Evolutionary conservation across 2,113 vertebrate species (phyloP), one percentile per base, ranked within the genome.

Genomic region (Macaca nemestrina): DNA sequence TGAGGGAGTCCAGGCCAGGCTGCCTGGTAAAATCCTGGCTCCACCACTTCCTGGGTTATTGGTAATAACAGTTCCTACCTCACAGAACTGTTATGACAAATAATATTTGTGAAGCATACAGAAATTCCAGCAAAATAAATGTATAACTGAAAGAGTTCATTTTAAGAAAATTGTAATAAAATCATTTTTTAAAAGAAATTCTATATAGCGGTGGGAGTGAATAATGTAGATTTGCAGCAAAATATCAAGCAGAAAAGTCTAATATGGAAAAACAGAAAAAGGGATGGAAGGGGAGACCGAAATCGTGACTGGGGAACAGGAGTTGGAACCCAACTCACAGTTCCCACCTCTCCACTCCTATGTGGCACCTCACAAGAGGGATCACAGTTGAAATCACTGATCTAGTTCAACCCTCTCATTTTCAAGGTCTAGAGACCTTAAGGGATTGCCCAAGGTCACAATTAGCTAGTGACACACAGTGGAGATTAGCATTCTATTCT

Each of bases 141-240:
- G 70, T n/a, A 30, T 48, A 88, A 57, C 8, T 32, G 27, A 81
- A 76, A 83, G 50, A 81, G 30, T 87, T 70, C 50, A 59, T 38
- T 52, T 87, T 67, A 83, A 55, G 14, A 68, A 93, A 92, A 57
- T 25, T n/a, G 50, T 27, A 27, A 20, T 57, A 93, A 93, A 78
- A 80, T 55, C 52, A 86, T 23, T 59, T 13, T 80, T 89, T 48
- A 86, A 94, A 97, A 93, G 52, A 16, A 91, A 68, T 79, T 73
- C 40, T 94, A 5, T 61, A 40, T 14, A 88, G 55, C 6, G 8
- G 93, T 25, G 35, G 43, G 87, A 96, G 76, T 87, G 25, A 90
- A 59, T 72, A 88, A 87, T n/a, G 5, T 18, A 96, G 38, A 67
- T 50, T 76, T 93, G 84, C 43, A 75, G 45, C 2, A 35, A 90